Evolutionary conservation across 2,888 invertebrate genomes (phyloP).

Genomic region (Oscheius onirici): DNA sequence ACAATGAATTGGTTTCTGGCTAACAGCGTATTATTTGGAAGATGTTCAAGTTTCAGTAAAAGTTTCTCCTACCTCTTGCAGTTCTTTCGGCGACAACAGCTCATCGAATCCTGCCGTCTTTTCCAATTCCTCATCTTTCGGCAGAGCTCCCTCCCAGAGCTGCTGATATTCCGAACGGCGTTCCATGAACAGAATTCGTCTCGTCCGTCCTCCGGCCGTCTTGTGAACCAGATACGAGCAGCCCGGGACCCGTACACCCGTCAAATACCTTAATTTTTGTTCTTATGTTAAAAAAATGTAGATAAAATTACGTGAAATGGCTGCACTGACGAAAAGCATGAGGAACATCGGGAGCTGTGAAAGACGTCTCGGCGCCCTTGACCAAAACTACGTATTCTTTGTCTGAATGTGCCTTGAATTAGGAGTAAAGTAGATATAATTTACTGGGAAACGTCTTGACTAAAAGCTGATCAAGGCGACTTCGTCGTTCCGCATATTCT

Average conservation of each 20-base stretch:
- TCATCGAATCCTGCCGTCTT: conserved; percentile 52
- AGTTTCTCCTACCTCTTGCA: conserved; percentile 33
- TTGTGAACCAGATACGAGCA: conserved; percentile 48
- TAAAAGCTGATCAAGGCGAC: neutral
- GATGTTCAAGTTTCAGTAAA: too few species aligned
- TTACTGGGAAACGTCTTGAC: neutral
- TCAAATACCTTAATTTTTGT: conserved; percentile 52
- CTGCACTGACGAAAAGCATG: conserved; percentile 62
- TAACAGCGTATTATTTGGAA: too few species aligned
- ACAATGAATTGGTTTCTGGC: neutral
- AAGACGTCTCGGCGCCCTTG: conserved; percentile 46
- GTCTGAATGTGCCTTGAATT: conserved; percentile 1
- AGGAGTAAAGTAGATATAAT: too few species aligned
- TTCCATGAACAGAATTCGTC: conserved; percentile 55
- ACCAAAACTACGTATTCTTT: conserved; percentile 38
- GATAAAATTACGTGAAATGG: conserved; percentile 51
- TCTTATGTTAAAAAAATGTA: neutral
- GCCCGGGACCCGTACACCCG: conserved; percentile 52
- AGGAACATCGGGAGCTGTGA: conserved; percentile 64
- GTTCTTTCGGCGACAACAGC: conserved; percentile 52
- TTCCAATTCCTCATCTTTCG: conserved; percentile 44
- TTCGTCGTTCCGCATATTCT: conserved; percentile 18
- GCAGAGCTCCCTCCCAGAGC: conserved; percentile 60
- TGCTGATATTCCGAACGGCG: conserved; percentile 49
- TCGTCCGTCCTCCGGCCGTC: neutral